Evolutionary conservation across 2,113 vertebrate species (phyloP), one percentile per base, ranked within the genome.

Genomic region (Microtus ochrogaster): DNA sequence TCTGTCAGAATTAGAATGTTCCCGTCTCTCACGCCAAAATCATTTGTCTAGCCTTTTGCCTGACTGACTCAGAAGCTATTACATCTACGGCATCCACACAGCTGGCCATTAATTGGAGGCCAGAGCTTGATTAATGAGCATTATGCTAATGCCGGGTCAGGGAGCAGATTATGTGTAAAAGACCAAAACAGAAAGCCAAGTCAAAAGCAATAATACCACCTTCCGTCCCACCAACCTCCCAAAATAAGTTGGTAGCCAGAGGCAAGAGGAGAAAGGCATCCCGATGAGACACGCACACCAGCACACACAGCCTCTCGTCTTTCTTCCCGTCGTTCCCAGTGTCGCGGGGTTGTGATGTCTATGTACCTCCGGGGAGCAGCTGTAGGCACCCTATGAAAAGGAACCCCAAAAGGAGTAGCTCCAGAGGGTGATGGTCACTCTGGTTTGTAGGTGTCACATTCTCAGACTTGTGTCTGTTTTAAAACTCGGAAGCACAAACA

Each of bases 31-130:
- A 90, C 95, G 95, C 95, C 95, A 73, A 94, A 96, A 91, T 89
- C 36, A 82, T 90, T 97, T 89, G 91, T 44, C 92, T 90, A 95
- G 95, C 90, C 95, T 97, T 96, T 94, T 86, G 77, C 90, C 21
- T 84, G 44, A 74, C 70, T 61, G 83, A 92, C 33, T 95, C 96
- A 89, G 86, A 95, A 65, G 92, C 87, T 76, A 90, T 74, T 96
- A 97, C 83, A 92, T 93, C 65, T 8, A 19, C 0, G 49, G 89
- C 94, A 92, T 77, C 91, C 92, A 89, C 97, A 90, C 97, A 96
- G 96, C 97, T 98, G 97, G 73, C n/a, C 74, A 1, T 95, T 98
- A 92, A 74, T 41, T 91, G 84, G 85, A 79, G 77, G 36, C 90
- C 93, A 44, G 92, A 63, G 65, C 78, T 87, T 96, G 95, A 96